Conservation (phyloP, 2,888 invertebrate species). For the Sinotaia quadrata region DNA sequence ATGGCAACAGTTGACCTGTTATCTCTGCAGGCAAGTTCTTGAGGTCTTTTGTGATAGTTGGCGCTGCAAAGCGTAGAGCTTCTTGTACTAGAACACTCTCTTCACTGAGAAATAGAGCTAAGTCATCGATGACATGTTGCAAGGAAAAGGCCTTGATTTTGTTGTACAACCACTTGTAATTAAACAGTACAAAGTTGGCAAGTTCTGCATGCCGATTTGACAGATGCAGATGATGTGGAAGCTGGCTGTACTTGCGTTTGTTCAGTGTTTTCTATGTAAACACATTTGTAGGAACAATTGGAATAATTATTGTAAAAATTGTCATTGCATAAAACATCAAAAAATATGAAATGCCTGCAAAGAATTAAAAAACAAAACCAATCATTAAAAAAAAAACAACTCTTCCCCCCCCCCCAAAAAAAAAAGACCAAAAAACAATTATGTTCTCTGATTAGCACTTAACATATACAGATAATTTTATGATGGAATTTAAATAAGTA, state of each 20-base stretch:
- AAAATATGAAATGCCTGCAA: too few species aligned
- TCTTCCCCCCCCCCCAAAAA: too few species aligned
- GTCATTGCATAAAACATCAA: too few species aligned
- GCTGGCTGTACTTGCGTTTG: conserved; percentile 67
- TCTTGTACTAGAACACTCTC: conserved; percentile 64
- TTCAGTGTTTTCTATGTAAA: conserved; percentile 60
- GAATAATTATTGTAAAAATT: too few species aligned
- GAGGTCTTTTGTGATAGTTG: conserved; percentile 60
- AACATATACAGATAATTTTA: too few species aligned
- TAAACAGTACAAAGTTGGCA: conserved; percentile 65
- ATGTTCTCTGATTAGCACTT: too few species aligned
- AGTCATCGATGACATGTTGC: conserved; percentile 66
- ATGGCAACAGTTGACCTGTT: conserved; percentile 67
- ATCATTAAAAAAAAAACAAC: too few species aligned
- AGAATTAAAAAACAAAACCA: too few species aligned
- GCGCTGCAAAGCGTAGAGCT: conserved; percentile 58
- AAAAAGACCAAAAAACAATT: too few species aligned
- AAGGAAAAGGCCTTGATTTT: conserved; percentile 68
- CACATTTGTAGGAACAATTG: too few species aligned
- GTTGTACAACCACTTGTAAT: conserved; percentile 70
- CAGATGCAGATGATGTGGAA: conserved; percentile 66
- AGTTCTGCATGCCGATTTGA: conserved; percentile 67
- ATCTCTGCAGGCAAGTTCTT: conserved; percentile 68
- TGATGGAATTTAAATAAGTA: too few species aligned
- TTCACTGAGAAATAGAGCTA: conserved; percentile 62